Percentiles rank a stretch among this genome's conserved stretches.
These are phyloP conservation scores for Sebastes diploproa DNA, from an alignment of 2,797 vertebrate species.

Conservation along the genomic window DNA sequence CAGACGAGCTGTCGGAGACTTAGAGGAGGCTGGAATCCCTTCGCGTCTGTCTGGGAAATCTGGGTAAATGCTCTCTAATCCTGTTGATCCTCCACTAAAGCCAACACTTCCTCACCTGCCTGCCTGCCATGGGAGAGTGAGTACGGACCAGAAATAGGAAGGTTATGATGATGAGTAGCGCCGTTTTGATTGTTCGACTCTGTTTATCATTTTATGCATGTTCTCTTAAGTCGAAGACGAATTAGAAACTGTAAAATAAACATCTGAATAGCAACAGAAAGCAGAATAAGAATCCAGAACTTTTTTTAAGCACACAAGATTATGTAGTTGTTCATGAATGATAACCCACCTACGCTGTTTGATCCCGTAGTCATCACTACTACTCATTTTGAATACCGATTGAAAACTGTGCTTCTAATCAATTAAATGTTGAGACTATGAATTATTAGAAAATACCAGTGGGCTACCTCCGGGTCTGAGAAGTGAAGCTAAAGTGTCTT, in stretches of 20 bases:
- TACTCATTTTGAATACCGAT: background rate
- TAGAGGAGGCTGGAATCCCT: slow-evolving; percentile 72
- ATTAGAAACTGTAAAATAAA: background rate
- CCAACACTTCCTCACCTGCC: slow-evolving; percentile 82
- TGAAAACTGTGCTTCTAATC: background rate
- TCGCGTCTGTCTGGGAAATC: slow-evolving; percentile 79
- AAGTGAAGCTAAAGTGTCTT: too few species aligned
- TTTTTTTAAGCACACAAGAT: background rate
- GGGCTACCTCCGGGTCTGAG: too few species aligned
- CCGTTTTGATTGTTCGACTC: background rate
- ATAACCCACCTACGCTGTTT: too few species aligned
- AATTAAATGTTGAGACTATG: background rate
- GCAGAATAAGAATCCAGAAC: background rate
- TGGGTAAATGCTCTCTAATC: slow-evolving; percentile 81
- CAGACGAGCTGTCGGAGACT: slow-evolving; percentile 64
- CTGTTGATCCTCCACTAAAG: slow-evolving; percentile 76
- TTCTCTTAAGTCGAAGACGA: slow-evolving; percentile 5
- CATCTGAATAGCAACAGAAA: background rate
- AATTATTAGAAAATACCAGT: background rate
- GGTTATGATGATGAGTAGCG: slow-evolving; percentile 29
- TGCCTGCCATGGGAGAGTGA: slow-evolving; percentile 75
- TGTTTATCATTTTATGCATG: background rate
- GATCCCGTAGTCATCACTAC: background rate
- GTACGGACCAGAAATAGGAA: slow-evolving; percentile 51
- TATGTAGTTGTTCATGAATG: background rate